Conservation (phyloP, 2,888 invertebrate genomes). For the Cryptus armator region DNA sequence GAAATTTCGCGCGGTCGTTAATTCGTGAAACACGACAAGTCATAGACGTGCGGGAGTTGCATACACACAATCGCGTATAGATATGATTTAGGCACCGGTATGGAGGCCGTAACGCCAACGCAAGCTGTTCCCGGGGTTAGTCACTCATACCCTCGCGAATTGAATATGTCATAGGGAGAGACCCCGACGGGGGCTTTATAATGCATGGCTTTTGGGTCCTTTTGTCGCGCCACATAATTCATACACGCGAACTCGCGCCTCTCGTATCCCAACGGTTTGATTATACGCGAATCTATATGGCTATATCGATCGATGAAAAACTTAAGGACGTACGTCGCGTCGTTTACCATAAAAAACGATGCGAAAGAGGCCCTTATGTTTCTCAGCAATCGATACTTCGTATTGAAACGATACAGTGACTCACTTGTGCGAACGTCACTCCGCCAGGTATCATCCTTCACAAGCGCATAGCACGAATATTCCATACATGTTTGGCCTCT, state of each 20-base stretch:
- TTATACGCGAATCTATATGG: neutral
- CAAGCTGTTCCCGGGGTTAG: constrained; percentile 64
- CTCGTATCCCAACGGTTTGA: neutral
- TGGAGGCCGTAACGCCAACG: constrained; percentile 62
- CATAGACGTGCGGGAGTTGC: neutral
- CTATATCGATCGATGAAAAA: neutral
- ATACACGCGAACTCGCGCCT: constrained; percentile 36
- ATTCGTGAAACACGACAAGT: constrained; percentile 25
- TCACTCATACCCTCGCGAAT: constrained; percentile 27
- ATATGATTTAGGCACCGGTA: constrained; percentile 49
- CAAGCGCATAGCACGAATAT: neutral
- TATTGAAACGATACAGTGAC: constrained; percentile 8
- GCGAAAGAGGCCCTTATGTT: too few relatives aligned
- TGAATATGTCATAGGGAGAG: constrained; percentile 58
- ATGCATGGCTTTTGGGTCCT: constrained; percentile 64
- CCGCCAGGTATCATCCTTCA: constrained; percentile 9
- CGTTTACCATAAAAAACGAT: too few relatives aligned
- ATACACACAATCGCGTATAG: neutral
- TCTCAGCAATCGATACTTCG: neutral
- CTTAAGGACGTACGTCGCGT: too few relatives aligned
- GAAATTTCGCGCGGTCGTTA: constrained; percentile 25
- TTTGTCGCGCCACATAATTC: constrained; percentile 70
- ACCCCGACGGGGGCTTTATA: constrained; percentile 49
- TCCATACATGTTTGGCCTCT: neutral
- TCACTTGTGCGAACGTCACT: constrained; percentile 4